A percentile compares a stretch with the other conserved stretches of the same genome.
Conservation (phyloP, 64 coral and sea anemone species). For the Astreopora myriophthalma region DNA sequence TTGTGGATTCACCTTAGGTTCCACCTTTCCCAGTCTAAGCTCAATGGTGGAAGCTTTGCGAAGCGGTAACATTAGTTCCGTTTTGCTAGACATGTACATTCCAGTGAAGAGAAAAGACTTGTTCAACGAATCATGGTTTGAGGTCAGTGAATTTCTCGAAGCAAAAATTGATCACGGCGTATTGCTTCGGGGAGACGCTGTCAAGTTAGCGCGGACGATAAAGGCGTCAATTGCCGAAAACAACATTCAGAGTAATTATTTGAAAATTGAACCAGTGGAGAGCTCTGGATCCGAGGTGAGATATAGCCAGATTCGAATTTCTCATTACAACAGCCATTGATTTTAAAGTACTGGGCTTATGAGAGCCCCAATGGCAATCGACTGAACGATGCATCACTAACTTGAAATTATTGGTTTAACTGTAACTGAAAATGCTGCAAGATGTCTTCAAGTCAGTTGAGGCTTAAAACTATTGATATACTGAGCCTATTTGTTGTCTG, state of each 20-base stretch:
- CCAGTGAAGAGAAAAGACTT: conserved; percentile 20
- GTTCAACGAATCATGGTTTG: conserved; percentile 3
- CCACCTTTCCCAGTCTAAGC: background rate
- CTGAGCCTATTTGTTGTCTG: no score
- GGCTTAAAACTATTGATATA: no score
- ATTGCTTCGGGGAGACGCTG: background rate
- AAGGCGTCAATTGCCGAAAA: background rate
- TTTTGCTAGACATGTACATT: conserved; percentile 17
- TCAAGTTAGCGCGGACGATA: background rate
- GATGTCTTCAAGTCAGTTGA: no score
- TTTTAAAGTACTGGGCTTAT: background rate
- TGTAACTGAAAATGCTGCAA: no score
- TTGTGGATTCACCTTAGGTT: background rate
- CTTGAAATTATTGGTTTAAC: no score
- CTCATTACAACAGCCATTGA: background rate
- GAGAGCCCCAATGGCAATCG: no score
- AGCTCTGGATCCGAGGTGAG: conserved; percentile 6
- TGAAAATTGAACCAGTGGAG: background rate
- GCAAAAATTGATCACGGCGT: conserved; percentile 16
- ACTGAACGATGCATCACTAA: no score
- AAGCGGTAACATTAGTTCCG: background rate
- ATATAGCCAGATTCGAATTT: background rate
- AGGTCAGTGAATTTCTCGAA: background rate
- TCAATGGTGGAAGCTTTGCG: conserved; percentile 18
- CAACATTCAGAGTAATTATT: conserved; percentile 1